phyloP scores from a whole-genome alignment of 1,140 invertebrate genomes.

The Capitella teleta region DNA sequence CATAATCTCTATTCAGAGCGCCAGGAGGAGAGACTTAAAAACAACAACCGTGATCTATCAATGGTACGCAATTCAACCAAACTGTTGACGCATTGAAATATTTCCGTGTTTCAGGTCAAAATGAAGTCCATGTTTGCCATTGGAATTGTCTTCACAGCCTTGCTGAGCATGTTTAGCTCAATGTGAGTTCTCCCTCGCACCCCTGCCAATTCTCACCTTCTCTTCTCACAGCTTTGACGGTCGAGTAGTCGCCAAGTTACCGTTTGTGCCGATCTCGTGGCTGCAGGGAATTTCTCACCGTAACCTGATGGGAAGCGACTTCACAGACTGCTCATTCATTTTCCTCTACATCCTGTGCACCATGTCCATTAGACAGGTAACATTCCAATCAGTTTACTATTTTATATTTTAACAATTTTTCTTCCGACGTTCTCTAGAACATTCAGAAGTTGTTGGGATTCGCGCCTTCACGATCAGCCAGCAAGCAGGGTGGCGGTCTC shows the following conservation, averaged over 20 bases:
- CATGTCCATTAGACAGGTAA: conserved; percentile 90
- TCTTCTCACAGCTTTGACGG: conserved; percentile 68
- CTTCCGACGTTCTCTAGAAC: conserved; percentile 54
- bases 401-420: not conserved
- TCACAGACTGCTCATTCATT: conserved; percentile 98
- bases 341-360: conserved; percentile 98
- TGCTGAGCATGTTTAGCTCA: conserved; percentile 97
- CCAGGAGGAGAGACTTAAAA: conserved; percentile 95
- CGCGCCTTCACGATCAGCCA: conserved; percentile 88
- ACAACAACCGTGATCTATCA: conserved; percentile 93
- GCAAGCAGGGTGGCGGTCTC: conserved; percentile 80
- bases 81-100: not conserved
- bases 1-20: too few species aligned
- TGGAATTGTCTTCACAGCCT: conserved; percentile 86
- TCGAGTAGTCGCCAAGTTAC: conserved; percentile 88
- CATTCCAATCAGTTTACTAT: not conserved
- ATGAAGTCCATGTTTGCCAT: conserved; percentile 99
- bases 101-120: conserved; percentile 54
- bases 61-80: conserved; percentile 48
- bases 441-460: conserved; percentile 96
- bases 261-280: conserved; percentile 91
- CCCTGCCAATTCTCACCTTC: not conserved
- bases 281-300: conserved; percentile 94
- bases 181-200: conserved; percentile 57
- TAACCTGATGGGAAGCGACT: conserved; percentile 91